phyloP scores from a whole-genome alignment of 2,888 invertebrate species.

The Polylopha cassiicola region DNA sequence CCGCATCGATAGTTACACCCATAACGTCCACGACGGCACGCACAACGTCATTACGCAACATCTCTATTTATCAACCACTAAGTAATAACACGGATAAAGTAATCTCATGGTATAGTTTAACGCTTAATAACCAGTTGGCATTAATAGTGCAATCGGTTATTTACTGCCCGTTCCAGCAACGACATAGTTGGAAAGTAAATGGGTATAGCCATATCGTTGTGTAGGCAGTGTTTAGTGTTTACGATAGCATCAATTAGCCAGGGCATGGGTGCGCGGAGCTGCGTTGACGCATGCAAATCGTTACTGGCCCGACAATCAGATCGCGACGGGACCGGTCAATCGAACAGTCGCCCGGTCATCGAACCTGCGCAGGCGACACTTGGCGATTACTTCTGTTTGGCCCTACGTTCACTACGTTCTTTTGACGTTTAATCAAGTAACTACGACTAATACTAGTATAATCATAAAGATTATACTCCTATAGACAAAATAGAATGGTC shows the following conservation, averaged over 20 bases:
- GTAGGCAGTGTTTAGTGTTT: constrained; percentile 35
- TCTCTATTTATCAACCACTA: background rate
- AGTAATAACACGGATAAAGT: background rate
- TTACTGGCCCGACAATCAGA: constrained; percentile 71
- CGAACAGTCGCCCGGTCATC: constrained; percentile 58
- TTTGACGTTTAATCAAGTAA: too few species aligned
- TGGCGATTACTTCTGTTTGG: constrained; percentile 27
- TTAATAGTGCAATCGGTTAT: constrained; percentile 2
- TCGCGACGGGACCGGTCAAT: constrained; percentile 69
- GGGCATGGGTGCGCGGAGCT: constrained; percentile 54
- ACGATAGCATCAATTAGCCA: constrained; percentile 52
- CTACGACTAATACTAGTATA: too few species aligned
- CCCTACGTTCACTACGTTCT: too few species aligned
- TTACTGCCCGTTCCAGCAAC: background rate
- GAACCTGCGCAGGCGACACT: constrained; percentile 49
- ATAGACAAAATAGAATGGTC: constrained; percentile 1
- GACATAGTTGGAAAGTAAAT: constrained; percentile 25
- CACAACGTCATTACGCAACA: background rate
- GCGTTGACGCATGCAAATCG: constrained; percentile 65
- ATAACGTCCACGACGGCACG: background rate
- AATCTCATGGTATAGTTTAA: constrained; percentile 1
- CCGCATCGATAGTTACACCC: background rate
- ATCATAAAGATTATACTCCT: constrained; percentile 16
- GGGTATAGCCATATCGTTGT: constrained; percentile 16
- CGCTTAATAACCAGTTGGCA: background rate